These are phyloP conservation scores for Cheirogaleus major DNA, from an alignment of 2,797 vertebrate species.

Conservation along the genomic window DNA sequence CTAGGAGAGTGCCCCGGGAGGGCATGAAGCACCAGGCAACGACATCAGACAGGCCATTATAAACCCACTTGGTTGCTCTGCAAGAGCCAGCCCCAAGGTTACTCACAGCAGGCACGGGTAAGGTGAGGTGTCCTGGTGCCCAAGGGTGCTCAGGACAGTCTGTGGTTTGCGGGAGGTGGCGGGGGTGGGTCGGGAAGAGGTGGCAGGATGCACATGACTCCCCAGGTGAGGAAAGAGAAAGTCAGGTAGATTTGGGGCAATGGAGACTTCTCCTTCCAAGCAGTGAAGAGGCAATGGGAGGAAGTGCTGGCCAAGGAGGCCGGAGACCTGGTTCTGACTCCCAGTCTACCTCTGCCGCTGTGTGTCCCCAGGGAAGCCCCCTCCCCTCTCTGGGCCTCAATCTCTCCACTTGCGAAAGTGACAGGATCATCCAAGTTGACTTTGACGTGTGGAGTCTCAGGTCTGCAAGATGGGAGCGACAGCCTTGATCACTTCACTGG, in stretches of 20 bases:
- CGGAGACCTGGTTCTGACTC: not conserved
- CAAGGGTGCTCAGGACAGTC: not conserved
- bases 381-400: not conserved
- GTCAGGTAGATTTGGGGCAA: not conserved
- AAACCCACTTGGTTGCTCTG: not conserved
- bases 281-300: not conserved
- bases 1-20: not conserved
- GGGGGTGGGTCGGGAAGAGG: not conserved
- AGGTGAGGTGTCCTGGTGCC: not conserved
- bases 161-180: not conserved
- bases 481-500: not conserved
- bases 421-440: not conserved
- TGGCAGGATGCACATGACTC: not conserved
- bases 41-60: not conserved
- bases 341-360: not conserved
- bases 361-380: accelerated
- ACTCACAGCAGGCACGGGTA: not conserved
- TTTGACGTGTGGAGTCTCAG: not conserved
- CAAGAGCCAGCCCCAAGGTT: not conserved
- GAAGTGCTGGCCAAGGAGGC: not conserved
- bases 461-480: not conserved
- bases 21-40: not conserved
- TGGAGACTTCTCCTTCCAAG: not conserved
- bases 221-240: not conserved
- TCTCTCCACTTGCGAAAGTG: not conserved